Base-by-base conservation (phyloP, 1,140 invertebrate species). In the Dinothrombium tinctorium region DNA sequence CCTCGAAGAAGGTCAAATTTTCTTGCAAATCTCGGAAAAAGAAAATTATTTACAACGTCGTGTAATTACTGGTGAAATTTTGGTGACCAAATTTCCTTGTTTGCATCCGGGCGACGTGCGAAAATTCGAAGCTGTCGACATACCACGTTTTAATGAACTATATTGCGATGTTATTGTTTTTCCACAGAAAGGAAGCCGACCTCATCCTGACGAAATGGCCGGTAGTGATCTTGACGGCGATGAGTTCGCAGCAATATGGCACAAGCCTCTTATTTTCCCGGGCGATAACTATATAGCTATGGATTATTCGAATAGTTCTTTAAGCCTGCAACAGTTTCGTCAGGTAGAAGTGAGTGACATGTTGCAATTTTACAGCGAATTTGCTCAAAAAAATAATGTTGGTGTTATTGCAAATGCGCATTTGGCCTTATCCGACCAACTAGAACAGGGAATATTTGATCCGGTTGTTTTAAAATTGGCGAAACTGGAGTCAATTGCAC, bases 191-290 rank as follows among this genome's bases (percentile, higher is more conserved):
- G 59, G 59, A 6, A 42, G 47, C 17, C 46, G 59, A 38, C 60
- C 59, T 9, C 60, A 63, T 49, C 47, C 59, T 4, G 55, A 62
- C 48, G 58, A 63, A 47, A 61, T 61, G 58, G 56, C 58, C 21
- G 56, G 56, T 5, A 50, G 49, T 35, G 51, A 52, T 42, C 41
- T 52, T 2, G 51, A 52, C 44, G 51, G 51, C 11, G 51, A 52
- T 44, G 51, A 52, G 32, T 52, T 50, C 41, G 37, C 41, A 15
- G 43, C 47, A 21, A 43, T 52, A 15, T 52, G 49, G 50, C 3
- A n/a, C 21, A 6, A 37, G 14, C 43, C 48, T 21, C 36, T 52
- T 11, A 40, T 45, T 8, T 51, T 51, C 43, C 4, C 21, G 3
- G n/a, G 26, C 14, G 33, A 45, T 8, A 50, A 45, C 25, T 6